Base-by-base conservation (phyloP, 2,797 vertebrate genomes). In the Clarias laeviceps region DNA sequence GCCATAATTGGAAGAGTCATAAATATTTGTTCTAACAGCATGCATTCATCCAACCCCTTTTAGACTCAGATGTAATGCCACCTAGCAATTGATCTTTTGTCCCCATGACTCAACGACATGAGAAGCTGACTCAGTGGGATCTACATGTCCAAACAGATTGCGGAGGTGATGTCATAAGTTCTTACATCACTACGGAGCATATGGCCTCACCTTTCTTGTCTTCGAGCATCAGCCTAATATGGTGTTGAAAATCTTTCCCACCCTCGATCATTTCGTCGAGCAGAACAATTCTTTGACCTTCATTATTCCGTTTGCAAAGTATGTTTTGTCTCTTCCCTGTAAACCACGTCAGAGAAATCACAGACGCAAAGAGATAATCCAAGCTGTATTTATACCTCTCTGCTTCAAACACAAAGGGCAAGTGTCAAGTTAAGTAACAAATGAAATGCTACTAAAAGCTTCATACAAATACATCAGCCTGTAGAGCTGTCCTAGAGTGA, bases 101-200 rank as follows among this genome's bases (percentile, higher is more conserved):
- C 79, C 40, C 32, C 34, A 54, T 87, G 84, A 89, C 81, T 89
- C 87, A 87, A 17, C 79, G 66, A 81, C 62, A 68, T 66, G 79
- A 81, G 45, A 17, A 14, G 40, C 50, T 20, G 61, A 65, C 61
- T 62, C 61, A 62, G 61, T 50, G 70, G 54, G 83, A 54, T 64
- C 68, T 80, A 59, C 64, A 82, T 86, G 64, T 70, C 62, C 80
- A 62, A 73, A 86, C 85, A 83, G 86, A 83, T 83, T 84, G 81
- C 45, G 77, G 74, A 88, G 66, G 76, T 88, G 84, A 89, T 77
- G 85, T 88, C 85, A 87, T 74, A 34, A 14, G 45, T 64, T 84
- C 76, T 86, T 59, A 89, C 85, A 86, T 82, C 87, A 86, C 56
- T 61, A 27, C n/a, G 72, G 73, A 84, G 64, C 70, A 61, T 84